Base-by-base conservation (phyloP, 2,888 invertebrate species). In the Watsonalla binaria region DNA sequence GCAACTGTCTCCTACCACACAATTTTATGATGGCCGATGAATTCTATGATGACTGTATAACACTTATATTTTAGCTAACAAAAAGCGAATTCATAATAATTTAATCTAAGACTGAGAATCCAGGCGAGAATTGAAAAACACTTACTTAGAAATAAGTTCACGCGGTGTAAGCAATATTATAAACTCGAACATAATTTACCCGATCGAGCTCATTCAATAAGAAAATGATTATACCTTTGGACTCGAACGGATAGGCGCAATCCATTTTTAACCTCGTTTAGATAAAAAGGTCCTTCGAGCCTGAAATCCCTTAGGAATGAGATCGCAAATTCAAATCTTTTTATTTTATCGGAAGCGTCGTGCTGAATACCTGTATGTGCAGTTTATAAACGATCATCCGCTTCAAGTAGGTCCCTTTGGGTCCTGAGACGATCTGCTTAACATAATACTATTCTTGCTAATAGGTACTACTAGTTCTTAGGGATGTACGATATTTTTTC, bases 261-360 rank as follows among this genome's bases (percentile, higher is more conserved):
- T 72, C 60, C 55, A 63, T 67, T 70, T 69, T 70, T 68, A 62
- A 68, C 62, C 61, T 62, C 63, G 62, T 65, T 72, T 63, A 66
- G 64, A 73, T 72, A 65, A 71, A 68, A 60, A 56, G 52, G 54
- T 57, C 56, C 58, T 70, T 69, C 65, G 68, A 67, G 65, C 63
- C 60, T 57, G 51, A 62, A 66, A 73, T 65, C 70, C 66, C 55
- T 57, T 49, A 56, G 62, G 70, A 61, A 61, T 63, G 48, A 60
- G 60, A 64, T 68, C 57, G 58, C 52, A 49, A 49, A 49, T 49
- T 49, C 49, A 49, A 49, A 49, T 49, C 49, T 49, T 37, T 37
- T 49, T 49, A 49, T 49, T 49, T 49, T 49, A 15, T 15, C 15
- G 14, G 39, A 15, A 15, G 37, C 13, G 6, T 35, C 6, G 1